Evolutionary conservation across 2,888 invertebrate species (phyloP).

Genomic region (Pristionchus fissidentatus): DNA sequence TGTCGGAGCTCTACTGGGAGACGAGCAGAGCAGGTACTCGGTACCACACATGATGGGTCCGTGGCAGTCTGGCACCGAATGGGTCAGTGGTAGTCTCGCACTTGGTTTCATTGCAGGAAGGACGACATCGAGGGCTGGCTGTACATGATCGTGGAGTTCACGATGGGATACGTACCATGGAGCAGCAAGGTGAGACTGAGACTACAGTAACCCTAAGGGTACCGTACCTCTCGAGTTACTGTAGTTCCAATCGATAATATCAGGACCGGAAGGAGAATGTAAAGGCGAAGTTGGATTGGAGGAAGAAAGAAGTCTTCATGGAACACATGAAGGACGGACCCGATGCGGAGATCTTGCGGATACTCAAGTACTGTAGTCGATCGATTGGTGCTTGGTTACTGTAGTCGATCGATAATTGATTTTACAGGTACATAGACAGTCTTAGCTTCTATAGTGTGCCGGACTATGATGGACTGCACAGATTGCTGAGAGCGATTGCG

Average conservation of each 20-base stretch:
- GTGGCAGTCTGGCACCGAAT: no score
- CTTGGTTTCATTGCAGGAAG: neutral
- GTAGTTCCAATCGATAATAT: no score
- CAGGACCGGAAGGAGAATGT: neutral
- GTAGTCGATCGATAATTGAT: no score
- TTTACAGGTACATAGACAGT: neutral
- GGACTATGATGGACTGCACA: neutral
- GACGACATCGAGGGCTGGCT: neutral
- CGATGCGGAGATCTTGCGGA: no score
- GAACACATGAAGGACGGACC: no score
- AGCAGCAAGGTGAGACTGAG: neutral
- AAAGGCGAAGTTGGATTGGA: neutral
- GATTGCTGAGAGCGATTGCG: neutral
- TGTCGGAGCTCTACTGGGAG: neutral
- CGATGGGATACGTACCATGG: neutral
- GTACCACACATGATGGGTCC: no score
- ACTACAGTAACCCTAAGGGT: neutral
- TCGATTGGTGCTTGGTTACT: no score
- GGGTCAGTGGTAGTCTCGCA: neutral
- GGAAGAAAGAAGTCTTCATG: neutral
- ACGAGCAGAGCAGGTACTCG: slow-evolving; percentile 23
- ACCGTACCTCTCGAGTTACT: neutral
- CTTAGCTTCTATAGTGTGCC: neutral
- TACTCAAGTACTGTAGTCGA: no score
- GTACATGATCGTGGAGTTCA: neutral